Evolutionary conservation across 1,140 invertebrate species (phyloP), one percentile per base, ranked within the genome.

Genomic region (Orchestia grillus): DNA sequence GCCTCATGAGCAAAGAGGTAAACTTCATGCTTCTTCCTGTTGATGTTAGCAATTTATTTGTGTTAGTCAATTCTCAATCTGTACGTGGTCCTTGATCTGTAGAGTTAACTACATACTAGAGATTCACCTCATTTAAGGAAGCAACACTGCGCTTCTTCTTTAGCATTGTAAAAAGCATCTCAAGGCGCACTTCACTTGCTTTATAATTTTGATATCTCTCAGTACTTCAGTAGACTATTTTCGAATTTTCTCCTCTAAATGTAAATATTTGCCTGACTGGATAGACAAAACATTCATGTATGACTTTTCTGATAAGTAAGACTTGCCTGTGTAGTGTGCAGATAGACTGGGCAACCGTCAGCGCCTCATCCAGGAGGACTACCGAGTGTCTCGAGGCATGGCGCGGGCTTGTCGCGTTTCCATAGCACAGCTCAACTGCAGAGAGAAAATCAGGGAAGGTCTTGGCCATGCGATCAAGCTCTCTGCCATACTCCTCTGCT

Each of bases 401-500:
- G 98, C 98, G 36, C 98, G 98, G 97, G 98, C 99, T 40, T 99
- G 99, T 97, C 98, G 98, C 97, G 98, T 99, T 96, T 99, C 99
- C 97, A 99, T 99, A 57, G 98, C 98, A 97, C 98, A 98, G 96
- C 98, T 99, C 97, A 98, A 98, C 95, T 98, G 98, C 96, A 97
- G 97, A 98, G 98, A 97, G 97, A 96, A 98, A 44, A 98, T 98
- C 97, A 98, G 98, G 96, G 98, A 98, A 0, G 98, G 98, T 8
- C 98, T 98, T 96, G 98, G 99, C 97, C 98, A 98, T 97, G 98
- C 98, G 97, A 98, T 99, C 41, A 98, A 98, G 96, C 97, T 99
- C 53, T 99, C 99, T 40, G 98, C 99, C 97, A 99, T 99, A 96
- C 98, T 99, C 77, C 97, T 99, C 0, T 99, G 99, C 97, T 97